These are phyloP conservation scores for Alosa alosa DNA, from an alignment of 2,113 vertebrate genomes.

Conservation along the genomic window DNA sequence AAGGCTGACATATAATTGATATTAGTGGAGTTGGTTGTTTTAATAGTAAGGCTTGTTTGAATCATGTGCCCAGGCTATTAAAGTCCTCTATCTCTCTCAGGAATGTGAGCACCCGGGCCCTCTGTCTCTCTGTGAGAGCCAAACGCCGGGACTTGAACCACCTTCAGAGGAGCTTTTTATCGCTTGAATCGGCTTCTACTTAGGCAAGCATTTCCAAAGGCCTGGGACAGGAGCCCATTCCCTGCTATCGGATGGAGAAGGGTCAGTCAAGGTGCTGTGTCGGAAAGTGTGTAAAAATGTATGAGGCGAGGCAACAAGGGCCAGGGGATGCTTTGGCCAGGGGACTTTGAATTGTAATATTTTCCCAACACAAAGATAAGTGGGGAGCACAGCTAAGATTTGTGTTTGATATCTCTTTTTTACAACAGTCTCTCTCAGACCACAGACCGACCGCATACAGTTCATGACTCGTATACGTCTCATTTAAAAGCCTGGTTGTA, in stretches of 20 bases:
- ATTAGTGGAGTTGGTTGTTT: background rate
- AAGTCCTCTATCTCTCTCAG: background rate
- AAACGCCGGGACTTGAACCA: background rate
- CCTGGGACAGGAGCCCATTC: background rate
- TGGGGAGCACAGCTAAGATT: background rate
- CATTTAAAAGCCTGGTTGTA: background rate
- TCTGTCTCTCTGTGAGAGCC: background rate
- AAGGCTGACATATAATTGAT: background rate
- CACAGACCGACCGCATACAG: background rate
- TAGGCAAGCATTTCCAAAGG: background rate
- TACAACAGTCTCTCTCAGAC: background rate
- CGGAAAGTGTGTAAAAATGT: background rate
- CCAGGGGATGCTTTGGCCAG: background rate
- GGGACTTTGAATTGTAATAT: background rate
- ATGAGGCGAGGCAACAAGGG: background rate
- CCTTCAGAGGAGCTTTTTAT: slow-evolving; percentile 14
- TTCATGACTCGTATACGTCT: background rate
- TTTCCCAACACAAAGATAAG: background rate
- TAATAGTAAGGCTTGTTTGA: background rate
- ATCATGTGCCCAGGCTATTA: background rate
- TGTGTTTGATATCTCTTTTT: background rate
- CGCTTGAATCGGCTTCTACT: background rate
- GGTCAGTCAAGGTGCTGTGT: slow-evolving; percentile 12
- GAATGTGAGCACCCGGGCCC: slow-evolving; percentile 7
- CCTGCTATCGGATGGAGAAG: background rate